Evolutionary conservation across 2,113 vertebrate genomes (phyloP), one percentile per base, ranked within the genome.

Genomic region (Strix uralensis): DNA sequence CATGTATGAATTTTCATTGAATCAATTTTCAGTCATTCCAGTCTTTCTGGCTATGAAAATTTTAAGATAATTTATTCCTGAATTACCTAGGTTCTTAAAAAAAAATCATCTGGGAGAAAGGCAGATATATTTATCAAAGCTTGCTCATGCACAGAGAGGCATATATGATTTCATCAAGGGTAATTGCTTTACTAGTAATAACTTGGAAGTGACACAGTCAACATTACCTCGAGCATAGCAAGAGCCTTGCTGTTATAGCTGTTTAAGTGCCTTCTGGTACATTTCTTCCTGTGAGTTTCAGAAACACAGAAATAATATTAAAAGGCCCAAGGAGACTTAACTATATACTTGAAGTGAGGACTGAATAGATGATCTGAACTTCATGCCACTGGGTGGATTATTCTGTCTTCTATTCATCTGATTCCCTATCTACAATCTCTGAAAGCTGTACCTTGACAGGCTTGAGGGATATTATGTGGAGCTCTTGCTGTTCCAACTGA

Each of bases 401-500:
- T 95, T 94, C 66, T 88, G 57, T 69, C 38, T 92, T 36, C 54
- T 94, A 10, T 95, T 95, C 42, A 78, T 92, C 32, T 62, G 69
- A 81, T 87, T 92, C 70, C 27, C 58, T 79, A 27, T 87, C 84
- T 54, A 11, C 78, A 80, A 0, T 61, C 15, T 92, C 32, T 81
- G 78, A 94, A 82, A 90, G 25, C n/a, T 82, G 13, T 92, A 82
- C 74, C 46, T 82, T 94, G 78, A 44, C 84, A 91, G 34, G 40
- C 46, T 88, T 77, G 58, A 82, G 74, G 58, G 71, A 62, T 91
- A 47, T 95, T 96, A 81, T 73, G 11, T 77, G 58, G 62, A 82
- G 29, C 46, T 91, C 89, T 94, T 91, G 81, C 86, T 92, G 88
- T 90, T 95, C 71, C 70, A 88, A 65, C 62, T 90, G 86, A 89